Evolutionary conservation across 2,797 vertebrate species (phyloP).

Genomic region (Spondyliosoma cantharus): DNA sequence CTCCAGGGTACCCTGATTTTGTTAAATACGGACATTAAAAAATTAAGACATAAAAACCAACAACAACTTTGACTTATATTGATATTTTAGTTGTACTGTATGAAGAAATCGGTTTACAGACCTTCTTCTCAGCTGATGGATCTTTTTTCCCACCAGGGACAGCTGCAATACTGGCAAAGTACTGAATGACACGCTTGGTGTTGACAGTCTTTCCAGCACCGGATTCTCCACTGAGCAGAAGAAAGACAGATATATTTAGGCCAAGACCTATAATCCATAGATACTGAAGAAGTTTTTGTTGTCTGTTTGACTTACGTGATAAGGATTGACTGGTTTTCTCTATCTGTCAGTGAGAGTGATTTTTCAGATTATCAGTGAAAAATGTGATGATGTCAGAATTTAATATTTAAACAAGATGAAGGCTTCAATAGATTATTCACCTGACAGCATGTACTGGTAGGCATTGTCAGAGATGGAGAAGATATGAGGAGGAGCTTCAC

Average conservation of each 20-base stretch:
- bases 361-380: not conserved
- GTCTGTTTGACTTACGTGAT: constrained; percentile 87
- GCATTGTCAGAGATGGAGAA: constrained; percentile 89
- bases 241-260: constrained; percentile 1
- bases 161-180: constrained; percentile 91
- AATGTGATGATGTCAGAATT: rapidly evolving
- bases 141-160: constrained; percentile 87
- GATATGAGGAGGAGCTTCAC: constrained; percentile 90
- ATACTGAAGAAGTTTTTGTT: not conserved
- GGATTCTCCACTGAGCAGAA: constrained; percentile 88
- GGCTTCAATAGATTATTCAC: constrained; percentile 41
- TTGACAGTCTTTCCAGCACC: constrained; percentile 95
- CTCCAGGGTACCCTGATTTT: constrained; percentile 87
- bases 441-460: constrained; percentile 85
- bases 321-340: constrained; percentile 92
- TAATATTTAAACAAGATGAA: not conserved
- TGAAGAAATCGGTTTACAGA: constrained; percentile 37
- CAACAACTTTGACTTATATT: not conserved
- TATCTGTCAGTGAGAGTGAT: constrained; percentile 75
- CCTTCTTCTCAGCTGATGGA: constrained; percentile 82
- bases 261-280: not conserved
- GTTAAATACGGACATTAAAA: not conserved
- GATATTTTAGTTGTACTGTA: not conserved
- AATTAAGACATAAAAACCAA: not conserved
- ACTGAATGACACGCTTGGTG: constrained; percentile 93